phyloP scores from a whole-genome alignment of 1,140 invertebrate species.

The Rhizoglyphus robini region DNA sequence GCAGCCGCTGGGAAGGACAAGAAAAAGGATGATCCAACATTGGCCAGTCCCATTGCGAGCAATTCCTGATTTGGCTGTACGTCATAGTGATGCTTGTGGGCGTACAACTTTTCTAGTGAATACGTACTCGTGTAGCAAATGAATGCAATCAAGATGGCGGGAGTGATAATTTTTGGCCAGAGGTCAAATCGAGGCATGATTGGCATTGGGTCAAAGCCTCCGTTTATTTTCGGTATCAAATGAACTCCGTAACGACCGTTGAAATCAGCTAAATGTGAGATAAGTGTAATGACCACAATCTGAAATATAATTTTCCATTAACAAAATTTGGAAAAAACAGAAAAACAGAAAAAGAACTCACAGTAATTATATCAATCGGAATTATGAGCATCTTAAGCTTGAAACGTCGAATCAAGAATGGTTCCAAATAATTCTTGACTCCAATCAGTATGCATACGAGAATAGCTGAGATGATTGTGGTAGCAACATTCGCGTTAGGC shows the following conservation, averaged over 20 bases:
- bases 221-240: constrained; percentile 11
- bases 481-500: constrained; percentile 28
- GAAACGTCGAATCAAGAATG: constrained; percentile 13
- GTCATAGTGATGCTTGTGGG: constrained; percentile 70
- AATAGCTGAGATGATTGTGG: constrained; percentile 30
- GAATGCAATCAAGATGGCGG: constrained; percentile 42
- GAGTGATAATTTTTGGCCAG: constrained; percentile 40
- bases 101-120: constrained; percentile 83
- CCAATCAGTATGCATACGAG: constrained; percentile 30
- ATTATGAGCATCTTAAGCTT: constrained; percentile 15
- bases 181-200: constrained; percentile 42
- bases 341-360: too few species aligned
- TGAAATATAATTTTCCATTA: too few species aligned
- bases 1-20: constrained; percentile 66
- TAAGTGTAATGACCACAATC: not conserved
- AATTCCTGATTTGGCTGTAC: constrained; percentile 79
- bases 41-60: constrained; percentile 21
- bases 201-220: constrained; percentile 42
- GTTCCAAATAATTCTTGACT: constrained; percentile 29
- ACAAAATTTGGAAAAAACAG: too few species aligned
- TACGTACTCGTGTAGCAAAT: constrained; percentile 79
- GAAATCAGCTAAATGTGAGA: constrained; percentile 5
- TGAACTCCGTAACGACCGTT: constrained; percentile 12
- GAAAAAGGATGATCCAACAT: constrained; percentile 54
- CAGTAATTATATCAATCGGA: constrained; percentile 24